Evolutionary conservation across 2,113 vertebrate genomes (phyloP).

Genomic region (Lepus timidus): DNA sequence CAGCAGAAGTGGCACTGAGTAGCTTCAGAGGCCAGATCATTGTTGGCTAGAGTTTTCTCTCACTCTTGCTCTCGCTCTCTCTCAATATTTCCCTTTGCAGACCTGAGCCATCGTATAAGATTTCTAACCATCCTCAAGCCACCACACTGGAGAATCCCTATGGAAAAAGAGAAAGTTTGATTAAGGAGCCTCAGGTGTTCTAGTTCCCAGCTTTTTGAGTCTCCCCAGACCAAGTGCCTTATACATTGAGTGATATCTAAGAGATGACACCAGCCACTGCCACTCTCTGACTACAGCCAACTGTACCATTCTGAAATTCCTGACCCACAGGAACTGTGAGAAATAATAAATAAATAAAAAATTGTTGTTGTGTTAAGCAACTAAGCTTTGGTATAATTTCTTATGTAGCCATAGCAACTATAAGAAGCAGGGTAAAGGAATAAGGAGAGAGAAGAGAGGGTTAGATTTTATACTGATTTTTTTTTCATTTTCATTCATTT

Average conservation of each 20-base stretch:
- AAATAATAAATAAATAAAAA: neutral
- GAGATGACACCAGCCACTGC: neutral
- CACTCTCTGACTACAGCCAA: neutral
- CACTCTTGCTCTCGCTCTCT: too few relatives aligned
- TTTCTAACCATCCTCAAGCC: neutral
- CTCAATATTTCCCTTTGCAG: neutral
- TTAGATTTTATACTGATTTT: neutral
- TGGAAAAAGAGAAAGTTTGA: neutral
- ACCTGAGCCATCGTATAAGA: neutral
- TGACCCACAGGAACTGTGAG: too few relatives aligned
- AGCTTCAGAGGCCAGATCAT: neutral
- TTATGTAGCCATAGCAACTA: neutral
- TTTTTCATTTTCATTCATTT: constrained; percentile 48
- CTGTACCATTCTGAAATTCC: neutral
- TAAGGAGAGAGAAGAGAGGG: neutral
- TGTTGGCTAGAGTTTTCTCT: too few relatives aligned
- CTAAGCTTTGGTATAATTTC: neutral
- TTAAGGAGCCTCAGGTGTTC: neutral
- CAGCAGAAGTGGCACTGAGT: neutral
- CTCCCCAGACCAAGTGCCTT: neutral
- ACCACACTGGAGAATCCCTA: neutral
- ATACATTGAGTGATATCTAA: neutral
- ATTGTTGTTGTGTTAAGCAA: constrained; percentile 7
- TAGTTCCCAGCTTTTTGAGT: neutral
- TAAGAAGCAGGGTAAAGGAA: neutral